Evolutionary conservation across 1,140 invertebrate genomes (phyloP), one percentile per base, ranked within the genome.

Genomic region (Scaptomyza montana): DNA sequence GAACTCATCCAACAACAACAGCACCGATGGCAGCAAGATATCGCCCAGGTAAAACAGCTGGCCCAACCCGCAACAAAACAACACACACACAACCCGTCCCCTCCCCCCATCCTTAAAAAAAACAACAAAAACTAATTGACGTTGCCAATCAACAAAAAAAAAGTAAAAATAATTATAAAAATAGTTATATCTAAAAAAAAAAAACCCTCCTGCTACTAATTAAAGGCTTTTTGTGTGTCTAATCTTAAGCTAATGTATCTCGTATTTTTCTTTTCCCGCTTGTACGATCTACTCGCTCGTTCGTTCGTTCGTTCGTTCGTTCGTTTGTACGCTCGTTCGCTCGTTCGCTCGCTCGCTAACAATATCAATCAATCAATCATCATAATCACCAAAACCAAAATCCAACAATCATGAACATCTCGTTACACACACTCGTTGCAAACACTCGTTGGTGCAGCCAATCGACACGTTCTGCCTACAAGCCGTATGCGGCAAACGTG

Each of bases 401-500:
- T 0, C 30, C 33, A 36, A 36, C 7, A 36, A 43, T 71, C 49
- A 73, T 56, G 36, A 75, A 60, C 41, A 47, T 19, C 45, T 51
- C 21, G 39, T n/a, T 43, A 12, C 12, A 5, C 12, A 43, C 39
- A n/a, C 39, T 43, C 39, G 39, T 41, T 41, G 4, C 39, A n/a
- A 12, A 43, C n/a, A 63, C 36, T 77, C 10, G 21, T 30, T 59
- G 25, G 30, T 28, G 53, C 82, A 92, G 91, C 79, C 91, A 96
- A 93, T 96, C 95, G 19, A 95, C 95, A 61, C 94, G 95, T 86
- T 95, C 95, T 76, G 94, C 94, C 71, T 92, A 95, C 80, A 95
- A 95, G 92, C 94, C 94, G 82, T 95, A 94, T 76, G 91, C 94
- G 82, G 86, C 91, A 10, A 92, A 92, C 76, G 94, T 94, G 80